These are phyloP conservation scores for Mystacides longicornis DNA, from an alignment of 2,888 invertebrate genomes.

Conservation along the genomic window DNA sequence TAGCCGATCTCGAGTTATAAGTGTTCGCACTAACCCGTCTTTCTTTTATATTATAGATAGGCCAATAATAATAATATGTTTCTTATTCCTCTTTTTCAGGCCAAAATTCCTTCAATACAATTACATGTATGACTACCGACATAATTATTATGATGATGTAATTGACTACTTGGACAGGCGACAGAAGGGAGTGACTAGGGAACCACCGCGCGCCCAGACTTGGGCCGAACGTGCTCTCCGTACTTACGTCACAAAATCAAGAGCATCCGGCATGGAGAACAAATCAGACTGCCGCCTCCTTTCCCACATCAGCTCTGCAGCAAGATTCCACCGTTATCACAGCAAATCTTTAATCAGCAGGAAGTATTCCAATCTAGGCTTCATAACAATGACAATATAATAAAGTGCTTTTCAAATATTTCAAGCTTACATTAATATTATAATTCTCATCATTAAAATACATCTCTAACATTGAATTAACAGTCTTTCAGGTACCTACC, in stretches of 20 bases:
- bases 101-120: conserved; percentile 75
- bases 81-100: too few species aligned
- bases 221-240: conserved; percentile 79
- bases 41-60: too few species aligned
- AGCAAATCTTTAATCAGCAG: conserved; percentile 67
- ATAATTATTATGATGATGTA: conserved; percentile 80
- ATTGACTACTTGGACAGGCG: conserved; percentile 76
- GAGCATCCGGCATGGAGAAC: conserved; percentile 60
- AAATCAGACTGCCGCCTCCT: conserved; percentile 52
- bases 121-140: conserved; percentile 76
- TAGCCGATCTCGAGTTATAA: too few species aligned
- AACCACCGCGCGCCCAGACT: conserved; percentile 71
- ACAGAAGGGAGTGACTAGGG: conserved; percentile 59
- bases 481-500: too few species aligned
- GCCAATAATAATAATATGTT: too few species aligned
- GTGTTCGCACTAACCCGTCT: too few species aligned
- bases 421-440: too few species aligned
- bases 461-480: too few species aligned
- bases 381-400: conserved; percentile 36
- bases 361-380: conserved; percentile 57
- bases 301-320: conserved; percentile 56
- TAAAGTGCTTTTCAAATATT: too few species aligned
- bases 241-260: conserved; percentile 59
- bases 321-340: conserved; percentile 66
- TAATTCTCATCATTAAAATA: too few species aligned